phyloP scores from a whole-genome alignment of 1,140 invertebrate genomes.

The Thaumatotibia leucotreta region DNA sequence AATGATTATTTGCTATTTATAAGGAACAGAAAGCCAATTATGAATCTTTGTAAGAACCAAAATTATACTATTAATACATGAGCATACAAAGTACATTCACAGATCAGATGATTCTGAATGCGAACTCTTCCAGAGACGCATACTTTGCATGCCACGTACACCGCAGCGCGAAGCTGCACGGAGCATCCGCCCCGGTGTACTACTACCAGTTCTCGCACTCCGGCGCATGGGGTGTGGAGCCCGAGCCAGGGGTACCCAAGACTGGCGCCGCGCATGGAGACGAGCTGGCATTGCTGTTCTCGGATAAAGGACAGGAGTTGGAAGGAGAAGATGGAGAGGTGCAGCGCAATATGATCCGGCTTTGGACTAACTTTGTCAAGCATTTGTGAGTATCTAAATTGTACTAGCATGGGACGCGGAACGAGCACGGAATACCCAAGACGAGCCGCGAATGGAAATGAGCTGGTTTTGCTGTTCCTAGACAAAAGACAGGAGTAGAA shows the following conservation, averaged over 20 bases:
- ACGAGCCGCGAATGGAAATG: slow-evolving; percentile 61
- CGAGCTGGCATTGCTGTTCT: slow-evolving; percentile 55
- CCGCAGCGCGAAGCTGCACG: slow-evolving; percentile 43
- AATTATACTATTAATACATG: too few species aligned
- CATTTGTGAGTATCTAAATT: slow-evolving; percentile 45
- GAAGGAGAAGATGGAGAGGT: slow-evolving; percentile 42
- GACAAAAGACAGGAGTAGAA: slow-evolving; percentile 23
- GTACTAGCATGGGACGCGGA: neutral
- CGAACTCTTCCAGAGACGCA: slow-evolving; percentile 42
- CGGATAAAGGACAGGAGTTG: slow-evolving; percentile 29
- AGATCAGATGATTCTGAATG: too few species aligned
- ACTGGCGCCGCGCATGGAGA: slow-evolving; percentile 58
- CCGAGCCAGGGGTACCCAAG: slow-evolving; percentile 37
- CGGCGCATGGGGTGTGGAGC: slow-evolving; percentile 39
- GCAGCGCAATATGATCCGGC: slow-evolving; percentile 36
- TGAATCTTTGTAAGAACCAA: too few species aligned
- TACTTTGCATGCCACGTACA: slow-evolving; percentile 57
- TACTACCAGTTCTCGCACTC: slow-evolving; percentile 56
- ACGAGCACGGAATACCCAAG: too few species aligned
- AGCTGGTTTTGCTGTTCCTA: slow-evolving; percentile 54
- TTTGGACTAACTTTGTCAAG: slow-evolving; percentile 64
- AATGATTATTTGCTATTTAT: neutral
- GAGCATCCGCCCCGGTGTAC: slow-evolving; percentile 38
- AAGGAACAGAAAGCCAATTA: too few species aligned
- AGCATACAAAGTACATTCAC: too few species aligned